A percentile compares a stretch with the other conserved stretches of the same genome.
Conservation (phyloP, 2,113 vertebrate species). For the Scophthalmus maximus region DNA sequence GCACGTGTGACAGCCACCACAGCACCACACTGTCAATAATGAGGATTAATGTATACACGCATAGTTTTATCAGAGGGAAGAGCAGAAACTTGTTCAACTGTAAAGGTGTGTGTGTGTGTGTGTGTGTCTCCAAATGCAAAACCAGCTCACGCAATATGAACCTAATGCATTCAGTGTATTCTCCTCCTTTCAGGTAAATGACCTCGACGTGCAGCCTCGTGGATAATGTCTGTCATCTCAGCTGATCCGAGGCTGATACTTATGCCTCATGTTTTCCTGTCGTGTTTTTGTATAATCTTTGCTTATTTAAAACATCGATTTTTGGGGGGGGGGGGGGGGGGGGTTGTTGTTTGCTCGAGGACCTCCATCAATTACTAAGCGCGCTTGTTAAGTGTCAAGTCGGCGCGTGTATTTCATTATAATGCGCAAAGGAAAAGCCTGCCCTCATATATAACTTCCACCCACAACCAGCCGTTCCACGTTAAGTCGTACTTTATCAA, state of each 20-base stretch:
- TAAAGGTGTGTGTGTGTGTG: neutral
- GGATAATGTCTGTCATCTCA: slow-evolving; percentile 34
- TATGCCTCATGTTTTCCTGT: slow-evolving; percentile 20
- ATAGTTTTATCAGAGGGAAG: too few species aligned
- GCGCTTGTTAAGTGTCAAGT: neutral
- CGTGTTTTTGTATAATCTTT: slow-evolving; percentile 38
- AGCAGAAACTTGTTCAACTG: too few species aligned
- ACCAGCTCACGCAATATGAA: slow-evolving; percentile 37
- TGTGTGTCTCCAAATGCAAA: slow-evolving; percentile 6
- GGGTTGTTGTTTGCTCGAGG: slow-evolving; percentile 6
- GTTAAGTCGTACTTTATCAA: neutral
- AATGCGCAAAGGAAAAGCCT: neutral
- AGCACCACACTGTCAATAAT: neutral
- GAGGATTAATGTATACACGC: too few species aligned
- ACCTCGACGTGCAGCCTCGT: slow-evolving; percentile 52
- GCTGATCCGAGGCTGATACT: slow-evolving; percentile 33
- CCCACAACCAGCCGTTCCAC: neutral
- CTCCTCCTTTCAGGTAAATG: slow-evolving; percentile 49
- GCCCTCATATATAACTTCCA: neutral
- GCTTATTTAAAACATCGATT: slow-evolving; percentile 30
- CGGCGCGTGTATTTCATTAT: neutral
- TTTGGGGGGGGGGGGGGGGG: too few species aligned
- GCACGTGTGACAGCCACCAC: neutral
- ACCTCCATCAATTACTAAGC: slow-evolving; percentile 11
- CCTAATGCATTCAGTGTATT: slow-evolving; percentile 32